Evolutionary conservation across 2,888 invertebrate genomes (phyloP), one percentile per base, ranked within the genome.

Genomic region (Macaria liturata): DNA sequence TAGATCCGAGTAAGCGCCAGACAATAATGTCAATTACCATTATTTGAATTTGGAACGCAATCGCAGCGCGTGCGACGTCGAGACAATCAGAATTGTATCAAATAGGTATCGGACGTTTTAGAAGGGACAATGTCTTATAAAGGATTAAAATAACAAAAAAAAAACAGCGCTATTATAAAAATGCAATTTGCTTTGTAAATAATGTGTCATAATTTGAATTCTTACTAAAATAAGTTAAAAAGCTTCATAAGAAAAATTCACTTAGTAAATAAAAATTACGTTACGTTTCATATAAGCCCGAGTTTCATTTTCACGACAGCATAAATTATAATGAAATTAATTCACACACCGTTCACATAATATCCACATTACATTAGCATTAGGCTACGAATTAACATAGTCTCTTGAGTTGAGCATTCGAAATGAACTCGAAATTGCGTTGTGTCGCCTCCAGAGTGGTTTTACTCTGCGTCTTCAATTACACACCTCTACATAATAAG

Each of bases 381-480:
- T 57, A 59, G 9, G 55, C 37, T 49, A 39, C 30, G 45, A 47
- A 65, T 67, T 63, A 63, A 50, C 65, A 60, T 65, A 61, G 30
- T 46, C 54, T 59, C 50, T 32, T 54, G 59, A 59, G 61, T 57
- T 65, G 53, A 57, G 42, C 61, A 54, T 60, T 49, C 49, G 58
- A 54, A 67, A 67, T 67, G 63, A 54, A 61, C 49, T 40, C 31
- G 59, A 61, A 61, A 67, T 63, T 63, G 58, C 56, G 60, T 65
- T 65, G 57, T 61, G 51, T 59, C 57, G 55, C 57, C 56, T 62
- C 57, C 50, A 58, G 60, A 65, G 67, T 67, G 67, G 67, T 63
- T 67, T 65, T 63, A 59, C 61, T 60, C 49, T 56, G 32, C 57
- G 54, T 66, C 65, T 67, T 62, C 61, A 63, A 67, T 67, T 67